Evolutionary conservation across 2,888 invertebrate genomes (phyloP).

Genomic region (Selenia dentaria): DNA sequence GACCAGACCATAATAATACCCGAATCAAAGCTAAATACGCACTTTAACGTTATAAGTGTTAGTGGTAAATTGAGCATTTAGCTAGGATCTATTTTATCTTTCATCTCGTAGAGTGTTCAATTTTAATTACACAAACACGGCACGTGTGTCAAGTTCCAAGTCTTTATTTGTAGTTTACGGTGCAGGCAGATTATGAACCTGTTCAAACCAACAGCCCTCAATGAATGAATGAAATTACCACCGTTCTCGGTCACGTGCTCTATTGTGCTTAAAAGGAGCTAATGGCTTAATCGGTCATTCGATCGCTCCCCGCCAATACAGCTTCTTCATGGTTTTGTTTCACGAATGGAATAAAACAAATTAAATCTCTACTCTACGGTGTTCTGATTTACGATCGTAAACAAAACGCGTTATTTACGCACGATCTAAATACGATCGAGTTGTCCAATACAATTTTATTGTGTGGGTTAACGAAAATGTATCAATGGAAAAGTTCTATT

Average conservation of each 20-base stretch:
- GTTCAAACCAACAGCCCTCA: conserved; percentile 45
- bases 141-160: no score
- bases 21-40: no score
- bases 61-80: no score
- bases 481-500: not conserved
- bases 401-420: conserved; percentile 53
- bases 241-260: conserved; percentile 65
- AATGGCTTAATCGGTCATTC: conserved; percentile 74
- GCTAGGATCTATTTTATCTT: no score
- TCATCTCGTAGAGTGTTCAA: no score
- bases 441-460: conserved; percentile 6
- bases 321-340: conserved; percentile 63
- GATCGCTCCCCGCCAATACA: conserved; percentile 63
- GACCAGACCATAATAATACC: no score
- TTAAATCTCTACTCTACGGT: conserved; percentile 53
- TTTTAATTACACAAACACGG: no score
- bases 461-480: conserved; percentile 9
- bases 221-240: conserved; percentile 68
- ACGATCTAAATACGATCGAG: conserved; percentile 19
- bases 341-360: conserved; percentile 72
- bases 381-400: conserved; percentile 63
- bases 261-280: conserved; percentile 71
- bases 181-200: conserved; percentile 24
- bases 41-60: no score
- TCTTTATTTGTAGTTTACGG: no score